Percentiles rank a stretch among this genome's conserved stretches.
Conservation (phyloP, 2,113 vertebrate species). For the Hydropotes inermis region DNA sequence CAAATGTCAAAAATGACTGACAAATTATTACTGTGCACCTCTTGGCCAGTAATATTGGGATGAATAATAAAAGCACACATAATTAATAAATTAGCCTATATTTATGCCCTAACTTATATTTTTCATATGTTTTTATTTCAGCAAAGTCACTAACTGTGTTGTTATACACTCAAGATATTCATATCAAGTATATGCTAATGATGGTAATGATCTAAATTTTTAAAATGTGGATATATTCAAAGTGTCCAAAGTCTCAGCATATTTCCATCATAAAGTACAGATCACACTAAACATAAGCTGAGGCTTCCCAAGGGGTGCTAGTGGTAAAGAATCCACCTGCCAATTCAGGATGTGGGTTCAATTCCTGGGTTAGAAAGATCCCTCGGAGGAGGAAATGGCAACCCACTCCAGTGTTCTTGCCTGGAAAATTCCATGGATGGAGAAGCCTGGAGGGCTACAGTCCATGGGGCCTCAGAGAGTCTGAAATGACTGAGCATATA, state of each 20-base stretch:
- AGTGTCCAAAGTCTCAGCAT: background rate
- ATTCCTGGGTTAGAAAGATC: too few relatives aligned
- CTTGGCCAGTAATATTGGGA: background rate
- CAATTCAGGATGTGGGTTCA: too few relatives aligned
- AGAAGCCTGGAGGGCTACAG: too few relatives aligned
- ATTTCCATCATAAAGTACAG: background rate
- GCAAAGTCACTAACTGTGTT: background rate
- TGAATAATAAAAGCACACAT: background rate
- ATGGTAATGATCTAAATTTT: background rate
- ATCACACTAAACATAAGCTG: background rate
- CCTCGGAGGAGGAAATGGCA: too few relatives aligned
- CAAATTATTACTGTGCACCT: background rate
- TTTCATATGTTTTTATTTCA: background rate
- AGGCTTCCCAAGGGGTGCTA: too few relatives aligned
- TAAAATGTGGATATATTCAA: background rate
- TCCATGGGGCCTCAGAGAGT: too few relatives aligned
- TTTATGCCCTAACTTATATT: background rate
- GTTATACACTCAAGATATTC: background rate
- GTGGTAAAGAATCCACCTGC: too few relatives aligned
- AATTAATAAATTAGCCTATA: background rate
- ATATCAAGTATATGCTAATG: background rate
- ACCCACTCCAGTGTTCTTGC: too few relatives aligned
- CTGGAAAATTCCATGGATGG: too few relatives aligned
- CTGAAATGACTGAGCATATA: too few relatives aligned
- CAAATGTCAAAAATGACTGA: background rate